phyloP scores from a whole-genome alignment of 2,797 vertebrate species.

The Orientallactaga sibirica region DNA sequence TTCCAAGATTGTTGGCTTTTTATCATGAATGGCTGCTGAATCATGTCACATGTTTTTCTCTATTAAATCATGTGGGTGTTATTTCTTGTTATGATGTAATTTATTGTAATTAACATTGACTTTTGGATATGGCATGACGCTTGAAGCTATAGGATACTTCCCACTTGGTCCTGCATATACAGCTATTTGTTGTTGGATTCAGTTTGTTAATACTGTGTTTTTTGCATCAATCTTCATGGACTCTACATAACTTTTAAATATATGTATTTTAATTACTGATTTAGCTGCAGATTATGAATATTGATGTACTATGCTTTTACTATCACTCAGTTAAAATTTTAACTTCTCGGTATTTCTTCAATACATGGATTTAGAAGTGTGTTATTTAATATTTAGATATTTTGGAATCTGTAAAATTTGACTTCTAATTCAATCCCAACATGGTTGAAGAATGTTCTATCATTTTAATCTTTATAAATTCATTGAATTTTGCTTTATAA shows the following conservation, averaged over 20 bases:
- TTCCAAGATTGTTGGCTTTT: background rate
- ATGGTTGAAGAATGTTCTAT: background rate
- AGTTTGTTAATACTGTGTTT: slow-evolving; percentile 6
- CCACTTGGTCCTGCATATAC: background rate
- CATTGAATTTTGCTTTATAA: background rate
- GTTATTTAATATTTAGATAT: background rate
- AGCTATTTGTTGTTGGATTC: background rate
- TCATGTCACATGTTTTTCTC: background rate
- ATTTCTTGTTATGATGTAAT: background rate
- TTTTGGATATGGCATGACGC: background rate
- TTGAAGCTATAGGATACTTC: background rate
- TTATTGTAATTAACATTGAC: background rate
- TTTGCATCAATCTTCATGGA: background rate
- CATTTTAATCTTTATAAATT: background rate
- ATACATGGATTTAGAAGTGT: background rate
- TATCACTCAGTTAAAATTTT: background rate
- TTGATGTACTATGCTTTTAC: background rate
- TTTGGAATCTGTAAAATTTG: background rate
- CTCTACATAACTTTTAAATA: background rate
- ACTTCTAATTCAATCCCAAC: slow-evolving; percentile 36
- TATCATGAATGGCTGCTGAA: background rate
- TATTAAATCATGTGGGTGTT: background rate
- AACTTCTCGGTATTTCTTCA: background rate
- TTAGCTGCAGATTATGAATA: background rate
- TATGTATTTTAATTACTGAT: background rate